Evolutionary conservation across 1,140 invertebrate genomes (phyloP), one percentile per base, ranked within the genome.

Genomic region (Scylla paramamosain): DNA sequence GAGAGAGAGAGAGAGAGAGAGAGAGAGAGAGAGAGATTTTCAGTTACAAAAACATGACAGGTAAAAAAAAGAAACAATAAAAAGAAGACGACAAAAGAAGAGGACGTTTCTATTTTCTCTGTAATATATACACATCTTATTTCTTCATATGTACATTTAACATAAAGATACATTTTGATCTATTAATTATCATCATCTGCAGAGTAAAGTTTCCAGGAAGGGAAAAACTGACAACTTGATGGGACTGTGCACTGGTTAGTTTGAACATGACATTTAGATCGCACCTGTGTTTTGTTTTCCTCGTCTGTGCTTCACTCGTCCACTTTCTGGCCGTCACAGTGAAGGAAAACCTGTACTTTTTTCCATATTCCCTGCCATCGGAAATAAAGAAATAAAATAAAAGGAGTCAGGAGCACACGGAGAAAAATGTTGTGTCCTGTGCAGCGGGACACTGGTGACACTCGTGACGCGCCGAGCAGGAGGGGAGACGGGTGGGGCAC

Each of bases 71-170:
- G 28, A 28, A 88, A 20, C 7, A 0, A 31, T 86, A 86, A 86
- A 86, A 28, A 86, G 28, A 39, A 59, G 52, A 59, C 12, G 52
- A 39, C 12, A 59, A 59, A 59, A 59, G 20, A n/a, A n/a, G 25
- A 29, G 59, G 91, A n/a, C n/a, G 31, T 32, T 29, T 20, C 25
- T 25, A 16, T 25, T 83, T n/a, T 83, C 29, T 25, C 45, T 45
- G 29, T 83, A 45, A 32, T 93, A 93, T 87, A 52, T 93, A 87
- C 48, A 93, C 29, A 8, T 88, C 20, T 28, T 52, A 29, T 84
- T 52, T 91, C 77, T 39, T 29, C n/a, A 82, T 93, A 93, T 93
- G 48, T 93, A 93, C 92, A 91, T 31, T 28, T 67, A n/a, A 91
- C 90, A 77, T 52, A 91, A 91, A 91, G 46, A 20, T 91, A 77